A percentile compares a stretch with the other conserved stretches of the same genome.
These are phyloP conservation scores for Venusia cambrica DNA, from an alignment of 2,888 invertebrate species.

Conservation along the genomic window DNA sequence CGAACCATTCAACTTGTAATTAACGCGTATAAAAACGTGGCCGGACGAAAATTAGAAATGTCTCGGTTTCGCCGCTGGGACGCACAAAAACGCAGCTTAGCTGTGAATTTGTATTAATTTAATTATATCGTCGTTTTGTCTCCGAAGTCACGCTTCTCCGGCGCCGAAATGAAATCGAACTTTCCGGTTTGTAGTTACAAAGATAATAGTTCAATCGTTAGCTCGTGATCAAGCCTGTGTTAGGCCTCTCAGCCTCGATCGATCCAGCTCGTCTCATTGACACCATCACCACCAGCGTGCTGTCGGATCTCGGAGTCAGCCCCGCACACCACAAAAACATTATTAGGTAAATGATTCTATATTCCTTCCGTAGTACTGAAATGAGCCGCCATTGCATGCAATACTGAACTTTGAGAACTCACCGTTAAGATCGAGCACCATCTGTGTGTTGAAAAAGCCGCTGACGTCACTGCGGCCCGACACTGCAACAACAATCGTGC, in stretches of 20 bases:
- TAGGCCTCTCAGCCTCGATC: too few species aligned
- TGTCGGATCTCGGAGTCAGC: slow-evolving; percentile 1
- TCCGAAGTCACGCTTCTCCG: slow-evolving; percentile 38
- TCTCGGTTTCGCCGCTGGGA: slow-evolving; percentile 55
- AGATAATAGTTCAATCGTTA: too few species aligned
- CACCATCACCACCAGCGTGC: too few species aligned
- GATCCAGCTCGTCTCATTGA: too few species aligned
- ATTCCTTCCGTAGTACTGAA: slow-evolving; percentile 41
- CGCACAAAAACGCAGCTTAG: slow-evolving; percentile 50
- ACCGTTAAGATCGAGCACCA: slow-evolving; percentile 78
- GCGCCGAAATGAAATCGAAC: too few species aligned
- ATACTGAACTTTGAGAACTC: slow-evolving; percentile 40
- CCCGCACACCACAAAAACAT: slow-evolving; percentile 45
- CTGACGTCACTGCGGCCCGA: slow-evolving; percentile 74
- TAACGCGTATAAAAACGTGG: slow-evolving; percentile 66
- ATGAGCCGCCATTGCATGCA: slow-evolving; percentile 27
- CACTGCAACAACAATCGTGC: slow-evolving; percentile 64
- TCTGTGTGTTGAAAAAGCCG: slow-evolving; percentile 74
- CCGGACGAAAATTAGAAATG: slow-evolving; percentile 71
- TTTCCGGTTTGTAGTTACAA: too few species aligned
- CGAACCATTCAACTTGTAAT: slow-evolving; percentile 70
- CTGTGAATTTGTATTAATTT: slow-evolving; percentile 66
- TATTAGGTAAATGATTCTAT: slow-evolving; percentile 46
- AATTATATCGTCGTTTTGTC: slow-evolving; percentile 65
- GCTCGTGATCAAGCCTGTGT: too few species aligned